phyloP scores from a whole-genome alignment of 2,797 vertebrate genomes.

The Masticophis lateralis region DNA sequence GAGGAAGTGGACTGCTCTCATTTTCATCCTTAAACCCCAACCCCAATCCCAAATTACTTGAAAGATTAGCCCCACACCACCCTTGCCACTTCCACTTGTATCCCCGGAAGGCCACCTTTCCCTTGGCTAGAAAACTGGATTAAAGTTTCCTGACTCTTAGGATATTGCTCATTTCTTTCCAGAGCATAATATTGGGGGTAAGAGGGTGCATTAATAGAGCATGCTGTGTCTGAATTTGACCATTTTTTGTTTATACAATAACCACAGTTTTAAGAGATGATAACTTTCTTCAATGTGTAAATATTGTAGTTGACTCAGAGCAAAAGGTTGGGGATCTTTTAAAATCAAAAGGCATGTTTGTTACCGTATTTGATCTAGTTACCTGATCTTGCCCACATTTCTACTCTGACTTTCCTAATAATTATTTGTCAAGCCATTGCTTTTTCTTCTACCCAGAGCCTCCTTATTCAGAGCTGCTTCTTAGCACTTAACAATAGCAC shows the following conservation, averaged over 20 bases:
- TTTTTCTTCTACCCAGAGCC: not conserved
- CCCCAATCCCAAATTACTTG: not conserved
- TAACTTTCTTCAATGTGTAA: not conserved
- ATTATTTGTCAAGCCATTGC: not conserved
- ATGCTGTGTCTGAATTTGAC: not conserved
- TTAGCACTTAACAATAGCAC: not conserved
- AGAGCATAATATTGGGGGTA: not conserved
- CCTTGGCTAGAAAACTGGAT: not conserved
- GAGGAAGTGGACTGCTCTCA: not conserved
- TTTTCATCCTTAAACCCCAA: not conserved
- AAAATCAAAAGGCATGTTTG: no score
- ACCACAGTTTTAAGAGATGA: not conserved
- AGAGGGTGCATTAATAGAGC: not conserved
- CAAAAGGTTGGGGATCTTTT: not conserved
- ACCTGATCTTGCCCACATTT: no score
- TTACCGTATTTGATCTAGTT: not conserved
- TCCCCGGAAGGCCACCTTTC: not conserved
- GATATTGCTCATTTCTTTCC: not conserved
- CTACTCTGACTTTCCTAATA: not conserved
- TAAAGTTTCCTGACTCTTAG: not conserved
- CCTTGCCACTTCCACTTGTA: not conserved
- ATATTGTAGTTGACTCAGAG: not conserved
- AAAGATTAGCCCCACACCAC: not conserved
- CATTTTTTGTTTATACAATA: not conserved
- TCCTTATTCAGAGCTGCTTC: not conserved